Conservation (phyloP, 2,888 invertebrate species). For the Epirrhoe tristata region DNA sequence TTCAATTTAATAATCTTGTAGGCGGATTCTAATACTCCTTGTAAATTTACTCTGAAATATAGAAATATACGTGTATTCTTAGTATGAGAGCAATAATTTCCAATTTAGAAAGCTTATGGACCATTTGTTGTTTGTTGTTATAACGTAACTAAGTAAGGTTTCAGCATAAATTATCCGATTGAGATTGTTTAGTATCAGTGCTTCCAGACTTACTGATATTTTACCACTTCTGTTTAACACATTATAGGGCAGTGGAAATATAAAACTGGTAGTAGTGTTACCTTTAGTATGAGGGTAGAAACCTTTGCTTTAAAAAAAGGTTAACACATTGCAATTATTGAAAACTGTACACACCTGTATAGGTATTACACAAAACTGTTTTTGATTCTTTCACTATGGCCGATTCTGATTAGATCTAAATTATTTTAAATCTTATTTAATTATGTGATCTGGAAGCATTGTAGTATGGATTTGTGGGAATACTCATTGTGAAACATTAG, state of each 20-base stretch:
- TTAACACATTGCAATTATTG: background rate
- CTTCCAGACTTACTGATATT: conserved; percentile 11
- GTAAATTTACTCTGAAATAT: conserved; percentile 23
- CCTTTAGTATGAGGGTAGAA: too few species aligned
- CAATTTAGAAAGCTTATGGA: conserved; percentile 76
- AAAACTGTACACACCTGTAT: background rate
- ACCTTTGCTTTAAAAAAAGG: too few species aligned
- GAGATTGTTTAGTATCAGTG: conserved; percentile 54
- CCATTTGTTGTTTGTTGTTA: conserved; percentile 77
- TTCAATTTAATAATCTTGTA: conserved; percentile 50
- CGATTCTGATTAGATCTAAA: background rate
- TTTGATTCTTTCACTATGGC: background rate
- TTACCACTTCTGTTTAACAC: background rate
- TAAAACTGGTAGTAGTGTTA: too few species aligned
- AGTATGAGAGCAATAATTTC: conserved; percentile 67
- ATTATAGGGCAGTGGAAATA: too few species aligned
- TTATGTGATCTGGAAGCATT: conserved; percentile 17
- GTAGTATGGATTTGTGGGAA: conserved; percentile 69
- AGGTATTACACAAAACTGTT: background rate
- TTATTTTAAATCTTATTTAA: background rate
- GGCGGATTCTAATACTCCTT: conserved; percentile 48
- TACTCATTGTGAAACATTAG: conserved; percentile 83
- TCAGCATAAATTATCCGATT: conserved; percentile 83
- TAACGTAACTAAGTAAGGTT: conserved; percentile 71
- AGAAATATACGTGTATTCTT: conserved; percentile 46